A percentile compares a stretch with the other conserved stretches of the same genome.
Evolutionary conservation across 2,888 invertebrate species (phyloP).

Genomic region (Rhynchonema sp.): DNA sequence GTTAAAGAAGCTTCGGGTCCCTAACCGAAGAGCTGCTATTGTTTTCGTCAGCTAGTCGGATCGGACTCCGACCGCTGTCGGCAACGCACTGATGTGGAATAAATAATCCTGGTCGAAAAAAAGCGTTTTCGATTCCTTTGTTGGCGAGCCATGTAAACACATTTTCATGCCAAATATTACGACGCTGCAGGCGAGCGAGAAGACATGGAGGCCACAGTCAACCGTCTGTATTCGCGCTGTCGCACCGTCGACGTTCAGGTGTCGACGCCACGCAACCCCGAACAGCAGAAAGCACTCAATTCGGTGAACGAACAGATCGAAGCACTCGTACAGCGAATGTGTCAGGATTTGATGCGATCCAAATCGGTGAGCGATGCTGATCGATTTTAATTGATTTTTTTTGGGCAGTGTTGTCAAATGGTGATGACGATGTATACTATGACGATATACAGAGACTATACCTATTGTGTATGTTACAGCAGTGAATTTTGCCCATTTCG

Average conservation of each 20-base stretch:
- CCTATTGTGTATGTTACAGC: no score
- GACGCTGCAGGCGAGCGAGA: conserved; percentile 28
- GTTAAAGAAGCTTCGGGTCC: no score
- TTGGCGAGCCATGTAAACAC: no score
- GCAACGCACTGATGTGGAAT: no score
- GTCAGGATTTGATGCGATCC: conserved; percentile 13
- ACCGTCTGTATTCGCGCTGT: conserved; percentile 29
- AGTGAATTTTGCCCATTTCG: no score
- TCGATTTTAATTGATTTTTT: not conserved
- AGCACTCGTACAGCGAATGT: conserved; percentile 18
- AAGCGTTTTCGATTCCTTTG: no score
- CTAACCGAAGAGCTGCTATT: no score
- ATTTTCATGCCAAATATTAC: no score
- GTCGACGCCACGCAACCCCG: conserved; percentile 28
- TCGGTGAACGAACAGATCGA: conserved; percentile 25
- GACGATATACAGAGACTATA: no score
- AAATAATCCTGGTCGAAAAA: no score
- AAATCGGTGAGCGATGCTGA: conserved; percentile 11
- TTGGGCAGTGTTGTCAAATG: not conserved
- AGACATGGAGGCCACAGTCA: conserved; percentile 30
- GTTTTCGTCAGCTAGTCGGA: no score
- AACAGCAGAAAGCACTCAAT: conserved; percentile 26
- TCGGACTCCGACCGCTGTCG: no score
- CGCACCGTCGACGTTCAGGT: conserved; percentile 29
- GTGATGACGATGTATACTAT: not conserved